These are phyloP conservation scores for Euleptes europaea DNA, from an alignment of 2,113 vertebrate species.

Conservation along the genomic window DNA sequence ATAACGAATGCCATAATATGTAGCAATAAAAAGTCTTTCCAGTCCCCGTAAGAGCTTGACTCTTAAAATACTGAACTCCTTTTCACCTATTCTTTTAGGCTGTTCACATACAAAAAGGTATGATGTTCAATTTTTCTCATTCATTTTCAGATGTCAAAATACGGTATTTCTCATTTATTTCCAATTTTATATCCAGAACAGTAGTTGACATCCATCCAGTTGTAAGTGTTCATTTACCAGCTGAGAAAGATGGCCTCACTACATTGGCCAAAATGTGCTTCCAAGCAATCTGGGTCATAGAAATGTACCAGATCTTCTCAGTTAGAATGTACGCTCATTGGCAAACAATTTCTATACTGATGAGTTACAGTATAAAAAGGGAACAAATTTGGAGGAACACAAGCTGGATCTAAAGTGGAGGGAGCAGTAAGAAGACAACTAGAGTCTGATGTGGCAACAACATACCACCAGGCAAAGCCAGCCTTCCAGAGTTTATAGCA, in stretches of 20 bases:
- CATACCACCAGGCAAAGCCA: not conserved
- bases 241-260: not conserved
- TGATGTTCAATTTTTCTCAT: not conserved
- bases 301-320: not conserved
- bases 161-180: not conserved
- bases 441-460: not conserved
- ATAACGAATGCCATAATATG: not conserved
- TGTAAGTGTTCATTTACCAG: not conserved
- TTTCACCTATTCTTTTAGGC: not conserved
- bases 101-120: not conserved
- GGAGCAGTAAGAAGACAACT: not conserved
- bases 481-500: not conserved
- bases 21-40: not conserved
- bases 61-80: not conserved
- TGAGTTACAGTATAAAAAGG: not conserved
- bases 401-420: too few relatives aligned
- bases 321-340: not conserved
- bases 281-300: not conserved
- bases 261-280: not conserved
- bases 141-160: not conserved
- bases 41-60: not conserved
- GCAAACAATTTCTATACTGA: not conserved
- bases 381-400: not conserved
- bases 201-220: not conserved
- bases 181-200: not conserved